Conservation (phyloP, 2,113 vertebrate species). For the Sula dactylatra region DNA sequence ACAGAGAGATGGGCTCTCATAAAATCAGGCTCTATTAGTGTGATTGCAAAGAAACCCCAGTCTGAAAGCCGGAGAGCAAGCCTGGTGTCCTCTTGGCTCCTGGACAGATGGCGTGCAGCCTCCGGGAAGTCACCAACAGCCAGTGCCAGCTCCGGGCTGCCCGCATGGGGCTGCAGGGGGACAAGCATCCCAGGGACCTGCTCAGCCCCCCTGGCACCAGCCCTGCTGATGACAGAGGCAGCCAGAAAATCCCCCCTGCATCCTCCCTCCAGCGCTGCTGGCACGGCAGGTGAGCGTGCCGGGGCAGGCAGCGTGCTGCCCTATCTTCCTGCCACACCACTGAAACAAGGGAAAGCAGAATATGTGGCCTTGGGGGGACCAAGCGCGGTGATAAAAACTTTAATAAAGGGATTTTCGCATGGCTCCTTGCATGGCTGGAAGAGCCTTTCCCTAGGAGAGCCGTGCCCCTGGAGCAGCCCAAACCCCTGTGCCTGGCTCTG, state of each 20-base stretch:
- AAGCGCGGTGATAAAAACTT: accelerated
- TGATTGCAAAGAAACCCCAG: not conserved
- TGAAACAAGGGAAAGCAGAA: not conserved
- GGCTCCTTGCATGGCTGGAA: not conserved
- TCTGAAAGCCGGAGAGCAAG: accelerated
- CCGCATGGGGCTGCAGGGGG: accelerated
- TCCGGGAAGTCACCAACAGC: accelerated
- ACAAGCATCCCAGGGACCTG: not conserved
- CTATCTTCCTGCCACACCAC: not conserved
- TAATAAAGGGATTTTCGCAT: not conserved
- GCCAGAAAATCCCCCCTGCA: not conserved
- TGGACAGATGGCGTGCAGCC: not conserved
- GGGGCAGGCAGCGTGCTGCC: not conserved
- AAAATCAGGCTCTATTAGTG: not conserved
- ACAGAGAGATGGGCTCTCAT: not conserved
- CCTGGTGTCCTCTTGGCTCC: not conserved
- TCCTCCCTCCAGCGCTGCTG: accelerated
- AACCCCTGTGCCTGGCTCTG: not conserved
- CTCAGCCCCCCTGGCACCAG: not conserved
- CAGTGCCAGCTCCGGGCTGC: not conserved
- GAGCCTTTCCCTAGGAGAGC: not conserved
- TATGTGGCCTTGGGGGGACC: not conserved
- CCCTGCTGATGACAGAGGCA: not conserved
- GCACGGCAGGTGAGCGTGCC: accelerated
- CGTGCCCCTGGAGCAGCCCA: accelerated